Evolutionary conservation across 2,797 vertebrate species (phyloP).

Genomic region (Darevskia mixta): DNA sequence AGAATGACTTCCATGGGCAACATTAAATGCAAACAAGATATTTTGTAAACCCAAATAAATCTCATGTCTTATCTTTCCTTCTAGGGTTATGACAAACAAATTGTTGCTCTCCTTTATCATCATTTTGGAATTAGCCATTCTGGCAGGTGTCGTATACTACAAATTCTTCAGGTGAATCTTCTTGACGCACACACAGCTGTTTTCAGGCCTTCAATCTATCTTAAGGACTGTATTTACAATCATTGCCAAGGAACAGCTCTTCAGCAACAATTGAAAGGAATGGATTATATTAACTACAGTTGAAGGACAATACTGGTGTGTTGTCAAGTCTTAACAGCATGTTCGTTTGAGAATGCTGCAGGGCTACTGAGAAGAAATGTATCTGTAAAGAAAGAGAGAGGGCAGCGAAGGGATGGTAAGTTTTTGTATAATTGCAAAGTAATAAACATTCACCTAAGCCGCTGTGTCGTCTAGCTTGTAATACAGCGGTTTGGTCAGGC

Average conservation of each 20-base stretch:
- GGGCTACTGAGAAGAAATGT: conserved; percentile 58
- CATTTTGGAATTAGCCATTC: conserved; percentile 91
- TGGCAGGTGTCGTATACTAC: conserved; percentile 93
- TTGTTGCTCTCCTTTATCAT: conserved; percentile 91
- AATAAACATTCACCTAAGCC: conserved; percentile 75
- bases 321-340: conserved; percentile 15
- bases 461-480: conserved; percentile 66
- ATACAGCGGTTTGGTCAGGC: conserved; percentile 65
- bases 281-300: conserved; percentile 6
- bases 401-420: conserved; percentile 66
- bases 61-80: conserved; percentile 44
- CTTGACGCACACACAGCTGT: conserved; percentile 1
- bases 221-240: conserved; percentile 1
- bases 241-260: background rate
- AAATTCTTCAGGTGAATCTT: conserved; percentile 88
- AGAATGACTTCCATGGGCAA: background rate
- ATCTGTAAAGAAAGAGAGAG: conserved; percentile 60
- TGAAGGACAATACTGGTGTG: conserved; percentile 22
- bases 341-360: conserved; percentile 43
- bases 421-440: conserved; percentile 69
- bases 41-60: background rate
- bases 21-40: background rate
- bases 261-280: conserved; percentile 10
- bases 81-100: conserved; percentile 94
- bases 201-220: background rate